phyloP scores from a whole-genome alignment of 2,113 vertebrate species.

The Xiphias gladius region DNA sequence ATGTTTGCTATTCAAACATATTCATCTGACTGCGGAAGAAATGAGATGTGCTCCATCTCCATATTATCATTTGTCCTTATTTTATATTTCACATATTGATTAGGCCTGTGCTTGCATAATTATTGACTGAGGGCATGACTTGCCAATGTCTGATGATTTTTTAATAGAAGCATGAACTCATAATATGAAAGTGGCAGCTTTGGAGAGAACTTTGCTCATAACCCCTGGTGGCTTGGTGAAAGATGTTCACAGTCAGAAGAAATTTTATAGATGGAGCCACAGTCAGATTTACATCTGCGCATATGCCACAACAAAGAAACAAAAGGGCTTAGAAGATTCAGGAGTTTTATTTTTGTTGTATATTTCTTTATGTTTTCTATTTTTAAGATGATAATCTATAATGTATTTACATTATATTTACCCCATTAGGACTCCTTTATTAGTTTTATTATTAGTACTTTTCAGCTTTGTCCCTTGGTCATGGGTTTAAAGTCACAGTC shows the following conservation, averaged over 20 bases:
- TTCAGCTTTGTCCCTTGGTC: not conserved
- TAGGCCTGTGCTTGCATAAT: slow-evolving; percentile 69
- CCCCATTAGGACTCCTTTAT: not conserved
- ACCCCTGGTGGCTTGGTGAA: slow-evolving; percentile 19
- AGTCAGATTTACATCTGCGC: slow-evolving; percentile 5
- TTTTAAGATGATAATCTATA: not conserved
- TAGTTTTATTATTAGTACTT: not conserved
- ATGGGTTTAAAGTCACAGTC: not conserved
- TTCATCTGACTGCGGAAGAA: slow-evolving; percentile 48
- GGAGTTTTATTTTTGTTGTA: not conserved
- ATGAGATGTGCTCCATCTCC: slow-evolving; percentile 46
- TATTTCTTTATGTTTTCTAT: not conserved
- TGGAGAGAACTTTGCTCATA: slow-evolving; percentile 47
- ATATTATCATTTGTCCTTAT: slow-evolving; percentile 64
- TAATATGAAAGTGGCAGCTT: slow-evolving; percentile 61
- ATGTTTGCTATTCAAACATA: slow-evolving; percentile 67
- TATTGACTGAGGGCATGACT: slow-evolving; percentile 71
- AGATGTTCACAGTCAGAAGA: slow-evolving; percentile 28
- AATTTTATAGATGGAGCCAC: slow-evolving; percentile 38
- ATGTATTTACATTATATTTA: not conserved
- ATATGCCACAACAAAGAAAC: not conserved
- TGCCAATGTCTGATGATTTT: slow-evolving; percentile 62
- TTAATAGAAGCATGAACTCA: slow-evolving; percentile 53
- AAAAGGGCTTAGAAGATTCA: not conserved
- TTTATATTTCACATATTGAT: slow-evolving; percentile 76